phyloP scores from a whole-genome alignment of 1,140 invertebrate species.

The Drosophila baimaii region DNA sequence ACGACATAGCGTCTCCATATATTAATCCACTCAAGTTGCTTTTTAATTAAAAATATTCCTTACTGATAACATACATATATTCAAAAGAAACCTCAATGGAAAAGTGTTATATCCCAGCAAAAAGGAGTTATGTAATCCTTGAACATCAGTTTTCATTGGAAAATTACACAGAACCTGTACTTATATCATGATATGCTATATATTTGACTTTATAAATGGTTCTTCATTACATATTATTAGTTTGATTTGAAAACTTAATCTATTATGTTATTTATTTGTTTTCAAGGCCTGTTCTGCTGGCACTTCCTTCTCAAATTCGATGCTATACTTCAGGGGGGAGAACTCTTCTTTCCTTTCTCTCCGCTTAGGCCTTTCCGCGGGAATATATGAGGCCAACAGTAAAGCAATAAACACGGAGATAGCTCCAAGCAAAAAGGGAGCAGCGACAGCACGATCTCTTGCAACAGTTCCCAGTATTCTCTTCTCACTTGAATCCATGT shows the following conservation, averaged over 20 bases:
- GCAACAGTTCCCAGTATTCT: conserved; percentile 28
- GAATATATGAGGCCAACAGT: conserved; percentile 95
- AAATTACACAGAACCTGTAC: too few relatives aligned
- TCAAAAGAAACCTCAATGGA: too few relatives aligned
- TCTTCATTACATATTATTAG: neutral
- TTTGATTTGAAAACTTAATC: neutral
- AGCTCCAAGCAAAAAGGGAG: conserved; percentile 99
- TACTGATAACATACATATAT: neutral
- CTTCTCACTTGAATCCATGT: conserved; percentile 96
- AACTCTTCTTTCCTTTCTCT: conserved; percentile 1
- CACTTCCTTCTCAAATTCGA: neutral
- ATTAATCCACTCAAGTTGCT: conserved; percentile 17
- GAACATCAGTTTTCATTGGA: too few relatives aligned
- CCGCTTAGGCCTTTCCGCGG: conserved; percentile 86
- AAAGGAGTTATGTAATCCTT: too few relatives aligned
- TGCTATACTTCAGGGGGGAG: conserved; percentile 6
- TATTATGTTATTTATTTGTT: too few relatives aligned
- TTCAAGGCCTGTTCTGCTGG: too few relatives aligned
- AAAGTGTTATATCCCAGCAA: too few relatives aligned
- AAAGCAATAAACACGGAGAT: conserved; percentile 97
- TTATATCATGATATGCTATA: too few relatives aligned
- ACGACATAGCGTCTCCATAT: conserved; percentile 29
- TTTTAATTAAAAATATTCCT: neutral
- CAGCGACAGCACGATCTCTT: conserved; percentile 91
- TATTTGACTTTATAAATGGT: neutral